Evolutionary conservation across 2,797 vertebrate genomes (phyloP).

Genomic region (Austrolebias charrua): DNA sequence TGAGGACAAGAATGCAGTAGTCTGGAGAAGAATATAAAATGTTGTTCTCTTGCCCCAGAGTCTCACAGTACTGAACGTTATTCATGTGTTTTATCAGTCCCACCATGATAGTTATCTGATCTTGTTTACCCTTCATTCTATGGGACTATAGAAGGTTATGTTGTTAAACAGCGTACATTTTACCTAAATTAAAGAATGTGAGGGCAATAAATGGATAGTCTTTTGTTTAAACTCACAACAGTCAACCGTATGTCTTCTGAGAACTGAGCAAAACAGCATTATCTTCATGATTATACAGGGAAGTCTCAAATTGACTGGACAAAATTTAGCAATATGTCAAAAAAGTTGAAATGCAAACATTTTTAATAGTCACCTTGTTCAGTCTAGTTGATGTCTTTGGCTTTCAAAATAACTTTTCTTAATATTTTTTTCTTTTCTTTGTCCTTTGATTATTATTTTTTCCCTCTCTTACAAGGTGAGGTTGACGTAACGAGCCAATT

Average conservation of each 20-base stretch:
- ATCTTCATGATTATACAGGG: conserved; percentile 20
- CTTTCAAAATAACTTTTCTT: conserved; percentile 29
- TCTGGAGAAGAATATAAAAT: too few species aligned
- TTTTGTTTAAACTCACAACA: too few species aligned
- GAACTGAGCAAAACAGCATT: background rate
- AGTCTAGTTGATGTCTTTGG: conserved; percentile 26
- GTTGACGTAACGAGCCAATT: conserved; percentile 59
- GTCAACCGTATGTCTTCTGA: background rate
- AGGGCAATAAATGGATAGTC: too few species aligned
- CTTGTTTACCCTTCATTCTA: too few species aligned
- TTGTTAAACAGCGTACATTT: too few species aligned
- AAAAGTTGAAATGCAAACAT: conserved; percentile 9
- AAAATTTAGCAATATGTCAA: conserved; percentile 3
- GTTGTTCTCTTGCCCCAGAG: too few species aligned
- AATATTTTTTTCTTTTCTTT: conserved; percentile 41
- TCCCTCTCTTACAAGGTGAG: conserved; percentile 62
- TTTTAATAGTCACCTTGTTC: conserved; percentile 4
- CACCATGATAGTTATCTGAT: too few species aligned
- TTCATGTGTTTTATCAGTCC: too few species aligned
- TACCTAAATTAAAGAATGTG: too few species aligned
- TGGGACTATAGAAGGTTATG: too few species aligned
- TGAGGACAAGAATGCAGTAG: background rate
- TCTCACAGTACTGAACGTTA: too few species aligned
- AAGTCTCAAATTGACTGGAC: conserved; percentile 30
- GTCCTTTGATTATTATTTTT: conserved; percentile 29